Conservation (phyloP, 2,797 vertebrate genomes). For the Squalus acanthias region DNA sequence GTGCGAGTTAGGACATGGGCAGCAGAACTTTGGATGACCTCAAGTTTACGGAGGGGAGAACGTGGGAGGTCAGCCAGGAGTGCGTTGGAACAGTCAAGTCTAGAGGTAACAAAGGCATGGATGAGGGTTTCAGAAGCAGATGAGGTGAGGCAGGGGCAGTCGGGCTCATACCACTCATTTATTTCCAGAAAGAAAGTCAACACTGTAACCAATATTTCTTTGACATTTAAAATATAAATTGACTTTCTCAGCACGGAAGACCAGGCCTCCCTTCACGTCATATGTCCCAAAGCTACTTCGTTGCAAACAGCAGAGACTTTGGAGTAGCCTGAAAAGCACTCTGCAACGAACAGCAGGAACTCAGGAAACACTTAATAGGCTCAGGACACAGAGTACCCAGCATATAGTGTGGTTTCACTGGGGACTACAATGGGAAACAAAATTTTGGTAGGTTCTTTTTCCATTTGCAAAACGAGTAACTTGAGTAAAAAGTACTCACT, state of each 20-base stretch:
- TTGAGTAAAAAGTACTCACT: neutral
- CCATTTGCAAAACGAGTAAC: neutral
- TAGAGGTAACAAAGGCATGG: too few relatives aligned
- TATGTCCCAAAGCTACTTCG: neutral
- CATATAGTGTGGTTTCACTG: neutral
- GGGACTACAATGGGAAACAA: neutral
- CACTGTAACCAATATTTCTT: neutral
- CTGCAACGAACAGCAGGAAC: neutral
- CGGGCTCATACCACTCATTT: neutral
- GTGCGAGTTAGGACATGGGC: too few relatives aligned
- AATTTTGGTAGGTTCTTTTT: neutral
- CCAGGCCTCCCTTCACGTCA: neutral
- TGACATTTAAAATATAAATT: neutral
- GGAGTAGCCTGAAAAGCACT: too few relatives aligned
- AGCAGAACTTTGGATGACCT: too few relatives aligned
- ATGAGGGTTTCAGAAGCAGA: too few relatives aligned
- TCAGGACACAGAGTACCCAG: neutral
- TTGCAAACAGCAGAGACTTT: neutral
- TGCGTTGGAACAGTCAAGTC: too few relatives aligned
- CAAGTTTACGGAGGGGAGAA: too few relatives aligned
- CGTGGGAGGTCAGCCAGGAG: too few relatives aligned
- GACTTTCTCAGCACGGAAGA: neutral
- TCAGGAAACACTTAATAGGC: neutral
- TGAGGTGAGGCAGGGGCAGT: too few relatives aligned
- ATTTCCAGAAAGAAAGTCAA: neutral